Evolutionary conservation across 30 jellyfish, hydroid and myxozoan genomes (phyloP), one percentile per base, ranked within the genome.

Genomic region (Mastigias papua): DNA sequence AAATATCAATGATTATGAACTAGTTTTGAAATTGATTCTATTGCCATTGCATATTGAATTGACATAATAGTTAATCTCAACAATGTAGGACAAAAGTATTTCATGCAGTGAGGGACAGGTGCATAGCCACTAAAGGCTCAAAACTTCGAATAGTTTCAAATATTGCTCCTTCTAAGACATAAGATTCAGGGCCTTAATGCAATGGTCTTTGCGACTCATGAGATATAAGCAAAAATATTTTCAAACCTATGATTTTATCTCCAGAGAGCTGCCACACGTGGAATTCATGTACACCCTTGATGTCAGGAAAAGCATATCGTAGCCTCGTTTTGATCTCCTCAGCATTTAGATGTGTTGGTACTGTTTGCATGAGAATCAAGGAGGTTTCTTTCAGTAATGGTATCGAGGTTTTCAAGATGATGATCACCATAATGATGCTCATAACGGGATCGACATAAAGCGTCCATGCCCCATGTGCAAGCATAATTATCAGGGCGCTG

Each of bases 231-330:
- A n/a, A n/a, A n/a, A n/a, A n/a, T n/a, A n/a, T n/a, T n/a, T 9
- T 0, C 92, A 21, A 17, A 95, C 99, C 99, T 19, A 95, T 95
- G 37, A 95, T 95, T 63, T 85, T 95, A 32, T 95, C 94, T 10
- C 99, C 99, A 48, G 99, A 96, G 0, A 95, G 86, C 75, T 95
- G 99, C 99, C 99, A 95, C 48, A 95, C 96, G 77, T 95, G 99
- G 29, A 95, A 87, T 76, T 95, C 99, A 54, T 95, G 99, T 13
- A 95, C 92, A 21, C 91, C 95, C 37, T 73, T 60, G 11, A 95
- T 89, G 57, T 92, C 95, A 0, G 96, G 96, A 37, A 95, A 49
- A 34, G 82, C 58, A 22, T 81, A 35, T 32, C 72, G 35, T 50
- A 95, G 74, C 70, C 94, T 86, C 73, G 78, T 51, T 76, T 78